A percentile compares a stretch with the other conserved stretches of the same genome.
Evolutionary conservation across 2,797 vertebrate species (phyloP).

Genomic region (Poeciliopsis gracilis): DNA sequence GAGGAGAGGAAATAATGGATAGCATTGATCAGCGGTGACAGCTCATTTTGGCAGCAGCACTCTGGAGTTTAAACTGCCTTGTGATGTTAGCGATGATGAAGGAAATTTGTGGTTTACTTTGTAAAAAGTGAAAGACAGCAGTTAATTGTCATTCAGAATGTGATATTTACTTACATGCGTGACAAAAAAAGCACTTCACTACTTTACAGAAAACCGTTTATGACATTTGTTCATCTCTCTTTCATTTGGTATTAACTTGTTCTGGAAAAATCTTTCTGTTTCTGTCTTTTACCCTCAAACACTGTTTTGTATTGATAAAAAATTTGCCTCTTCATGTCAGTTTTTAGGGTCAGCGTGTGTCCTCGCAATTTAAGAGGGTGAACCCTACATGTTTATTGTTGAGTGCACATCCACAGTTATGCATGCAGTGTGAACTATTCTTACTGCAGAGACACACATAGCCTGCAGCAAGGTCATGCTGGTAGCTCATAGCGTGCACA

Average conservation of each 20-base stretch:
- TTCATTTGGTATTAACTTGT: conserved; percentile 50
- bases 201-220: not conserved
- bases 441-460: conserved; percentile 9
- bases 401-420: conserved; percentile 19
- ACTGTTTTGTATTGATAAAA: not conserved
- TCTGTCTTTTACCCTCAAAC: conserved; percentile 11
- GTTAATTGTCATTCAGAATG: conserved; percentile 22
- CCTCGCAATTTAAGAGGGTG: conserved; percentile 5
- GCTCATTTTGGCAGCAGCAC: conserved; percentile 58
- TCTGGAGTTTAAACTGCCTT: conserved; percentile 41
- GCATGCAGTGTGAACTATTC: not conserved
- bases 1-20: conserved; percentile 50
- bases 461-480: conserved; percentile 42
- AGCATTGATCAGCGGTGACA: conserved; percentile 63
- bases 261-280: conserved; percentile 7
- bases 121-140: conserved; percentile 19
- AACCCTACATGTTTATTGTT: conserved; percentile 14
- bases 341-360: conserved; percentile 20
- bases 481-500: conserved; percentile 53
- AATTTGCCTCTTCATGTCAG: not conserved
- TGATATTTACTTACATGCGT: conserved; percentile 21
- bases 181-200: conserved; percentile 13
- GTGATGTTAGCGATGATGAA: conserved; percentile 54
- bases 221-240: not conserved
- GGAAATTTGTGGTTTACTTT: conserved; percentile 49